Evolutionary conservation across 1,140 invertebrate species (phyloP).

Genomic region (Eriosoma lanigerum): DNA sequence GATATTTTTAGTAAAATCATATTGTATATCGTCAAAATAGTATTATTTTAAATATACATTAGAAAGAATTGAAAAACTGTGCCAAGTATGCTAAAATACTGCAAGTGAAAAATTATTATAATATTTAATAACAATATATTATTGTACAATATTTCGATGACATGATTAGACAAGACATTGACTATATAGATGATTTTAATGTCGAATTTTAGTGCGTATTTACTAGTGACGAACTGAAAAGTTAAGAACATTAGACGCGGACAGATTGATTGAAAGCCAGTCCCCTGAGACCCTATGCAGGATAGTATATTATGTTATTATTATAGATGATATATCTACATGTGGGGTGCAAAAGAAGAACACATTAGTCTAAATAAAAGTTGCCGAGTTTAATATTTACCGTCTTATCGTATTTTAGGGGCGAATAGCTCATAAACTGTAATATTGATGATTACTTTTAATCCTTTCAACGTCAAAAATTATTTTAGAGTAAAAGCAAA

Average conservation of each 20-base stretch:
- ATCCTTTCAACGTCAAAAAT: background rate
- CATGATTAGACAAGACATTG: no score
- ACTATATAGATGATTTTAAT: background rate
- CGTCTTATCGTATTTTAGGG: background rate
- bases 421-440: background rate
- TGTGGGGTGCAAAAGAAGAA: background rate
- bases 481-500: no score
- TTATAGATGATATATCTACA: constrained; percentile 8
- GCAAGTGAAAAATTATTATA: no score
- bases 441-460: background rate
- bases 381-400: constrained; percentile 12
- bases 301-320: constrained; percentile 35
- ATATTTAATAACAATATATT: no score
- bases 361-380: constrained; percentile 28
- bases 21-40: no score
- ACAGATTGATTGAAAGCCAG: constrained; percentile 24
- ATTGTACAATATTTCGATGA: no score
- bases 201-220: background rate
- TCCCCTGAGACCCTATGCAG: no score
- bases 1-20: no score
- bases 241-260: background rate
- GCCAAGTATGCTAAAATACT: no score
- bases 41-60: no score
- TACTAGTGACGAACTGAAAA: background rate
- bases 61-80: no score